Evolutionary conservation across 1,140 invertebrate species (phyloP).

Genomic region (Diorhabda carinulata): DNA sequence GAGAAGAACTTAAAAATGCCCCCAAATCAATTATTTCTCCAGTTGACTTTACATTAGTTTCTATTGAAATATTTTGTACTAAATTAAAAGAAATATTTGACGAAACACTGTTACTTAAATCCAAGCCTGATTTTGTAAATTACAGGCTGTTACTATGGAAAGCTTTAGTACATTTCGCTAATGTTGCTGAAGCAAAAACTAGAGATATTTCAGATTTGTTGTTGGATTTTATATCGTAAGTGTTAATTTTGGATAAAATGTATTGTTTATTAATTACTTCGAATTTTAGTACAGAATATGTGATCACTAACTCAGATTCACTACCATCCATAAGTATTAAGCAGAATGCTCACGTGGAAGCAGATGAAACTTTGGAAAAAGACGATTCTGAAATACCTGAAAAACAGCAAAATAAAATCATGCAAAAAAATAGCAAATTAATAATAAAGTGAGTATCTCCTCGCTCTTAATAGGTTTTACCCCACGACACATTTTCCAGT

Average conservation of each 20-base stretch:
- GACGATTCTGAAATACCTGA: conserved; percentile 18
- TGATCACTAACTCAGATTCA: conserved; percentile 50
- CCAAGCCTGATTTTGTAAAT: conserved; percentile 67
- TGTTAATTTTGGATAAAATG: background rate
- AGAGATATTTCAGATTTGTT: conserved; percentile 73
- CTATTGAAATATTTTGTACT: conserved; percentile 26
- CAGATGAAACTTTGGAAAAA: conserved; percentile 34
- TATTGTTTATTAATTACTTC: background rate
- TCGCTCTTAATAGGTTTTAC: no score
- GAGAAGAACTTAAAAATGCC: conserved; percentile 56
- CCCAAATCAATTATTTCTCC: conserved; percentile 41
- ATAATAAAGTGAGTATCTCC: conserved; percentile 29
- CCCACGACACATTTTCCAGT: no score
- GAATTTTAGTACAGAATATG: conserved; percentile 49
- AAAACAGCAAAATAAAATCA: conserved; percentile 17
- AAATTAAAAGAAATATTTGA: conserved; percentile 33
- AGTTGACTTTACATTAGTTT: conserved; percentile 20
- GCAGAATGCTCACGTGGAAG: conserved; percentile 37
- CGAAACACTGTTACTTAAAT: conserved; percentile 45
- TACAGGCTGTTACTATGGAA: conserved; percentile 78
- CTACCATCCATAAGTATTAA: conserved; percentile 51
- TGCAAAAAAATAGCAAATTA: conserved; percentile 22
- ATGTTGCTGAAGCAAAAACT: conserved; percentile 73
- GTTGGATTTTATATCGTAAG: conserved; percentile 69
- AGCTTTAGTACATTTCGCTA: conserved; percentile 66